Conservation (phyloP, 2,888 invertebrate genomes). For the Drosophila prolongata region DNA sequence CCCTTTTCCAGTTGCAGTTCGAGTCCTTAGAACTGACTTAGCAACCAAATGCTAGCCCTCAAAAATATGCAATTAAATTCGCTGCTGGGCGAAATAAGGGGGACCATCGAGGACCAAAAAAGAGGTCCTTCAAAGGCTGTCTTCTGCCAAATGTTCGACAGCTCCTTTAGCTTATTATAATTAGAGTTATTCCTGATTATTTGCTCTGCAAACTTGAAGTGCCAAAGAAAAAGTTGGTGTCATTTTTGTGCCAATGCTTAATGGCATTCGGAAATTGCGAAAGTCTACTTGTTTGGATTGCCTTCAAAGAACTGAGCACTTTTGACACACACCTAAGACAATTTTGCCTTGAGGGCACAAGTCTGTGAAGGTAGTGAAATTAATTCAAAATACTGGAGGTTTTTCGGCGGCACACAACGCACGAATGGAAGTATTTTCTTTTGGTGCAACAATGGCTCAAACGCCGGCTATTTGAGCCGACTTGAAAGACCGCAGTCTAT, state of each 20-base stretch:
- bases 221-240: background rate
- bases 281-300: too few relatives aligned
- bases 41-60: slow-evolving; percentile 1
- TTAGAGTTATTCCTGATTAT: slow-evolving; percentile 32
- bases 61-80: slow-evolving; percentile 39
- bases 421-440: too few relatives aligned
- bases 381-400: too few relatives aligned
- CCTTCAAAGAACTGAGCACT: too few relatives aligned
- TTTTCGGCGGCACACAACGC: too few relatives aligned
- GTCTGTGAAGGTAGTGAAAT: too few relatives aligned
- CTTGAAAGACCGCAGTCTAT: slow-evolving; percentile 5
- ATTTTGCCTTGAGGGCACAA: too few relatives aligned
- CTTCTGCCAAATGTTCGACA: slow-evolving; percentile 19
- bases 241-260: background rate
- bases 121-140: background rate
- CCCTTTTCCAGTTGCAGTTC: background rate
- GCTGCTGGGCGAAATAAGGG: background rate
- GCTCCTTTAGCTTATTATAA: slow-evolving; percentile 22
- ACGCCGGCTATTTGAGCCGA: slow-evolving; percentile 12
- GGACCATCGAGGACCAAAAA: background rate
- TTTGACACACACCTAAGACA: too few relatives aligned
- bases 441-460: slow-evolving; percentile 14
- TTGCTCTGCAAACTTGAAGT: background rate
- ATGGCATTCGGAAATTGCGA: too few relatives aligned
- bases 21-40: background rate